Evolutionary conservation across 2,113 vertebrate species (phyloP), one percentile per base, ranked within the genome.

Genomic region (Ranitomeya variabilis): DNA sequence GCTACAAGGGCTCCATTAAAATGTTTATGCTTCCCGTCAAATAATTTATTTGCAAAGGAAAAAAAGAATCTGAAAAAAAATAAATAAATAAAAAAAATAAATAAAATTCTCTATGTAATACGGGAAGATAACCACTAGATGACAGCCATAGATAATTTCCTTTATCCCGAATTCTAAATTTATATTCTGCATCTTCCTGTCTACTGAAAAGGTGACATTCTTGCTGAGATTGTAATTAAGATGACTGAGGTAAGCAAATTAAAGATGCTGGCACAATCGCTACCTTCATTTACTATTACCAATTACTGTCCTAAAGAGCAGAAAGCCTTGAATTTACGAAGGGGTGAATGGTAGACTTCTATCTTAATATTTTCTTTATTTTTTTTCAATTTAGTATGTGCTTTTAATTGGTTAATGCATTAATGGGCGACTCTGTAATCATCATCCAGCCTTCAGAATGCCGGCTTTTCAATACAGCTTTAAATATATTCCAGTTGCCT

Each of bases 61-160:
- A 83, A 83, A 18, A 37, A 83, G 54, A 45, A 45, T 45, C 37
- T 4, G 37, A 45, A 45, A 13, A 14, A 16, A 16, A 9, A 80
- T 57, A 80, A 62, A 57, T 57, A 86, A 80, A 81, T n/a, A n/a
- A 45, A 13, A 7, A 9, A 16, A 9, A 80, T 59, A 80, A 62
- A 57, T 57, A 86, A 80, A 81, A 18, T 21, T 45, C 81, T 91
- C 92, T 95, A 93, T 98, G 97, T 94, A 98, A 96, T 98, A 95
- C 93, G 93, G 93, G 92, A 93, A 91, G 93, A 81, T 90, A 95
- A 89, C 97, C 97, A 99, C 98, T 98, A 99, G 98, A 97, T 98
- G 97, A 97, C 97, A 98, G 97, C 95, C 95, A 94, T 95, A 97
- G 96, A 97, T 97, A 96, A 94, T 94, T 94, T 69, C 91, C 94